Conservation (phyloP, 2,113 vertebrate genomes). For the Nerophis lumbriciformis region DNA sequence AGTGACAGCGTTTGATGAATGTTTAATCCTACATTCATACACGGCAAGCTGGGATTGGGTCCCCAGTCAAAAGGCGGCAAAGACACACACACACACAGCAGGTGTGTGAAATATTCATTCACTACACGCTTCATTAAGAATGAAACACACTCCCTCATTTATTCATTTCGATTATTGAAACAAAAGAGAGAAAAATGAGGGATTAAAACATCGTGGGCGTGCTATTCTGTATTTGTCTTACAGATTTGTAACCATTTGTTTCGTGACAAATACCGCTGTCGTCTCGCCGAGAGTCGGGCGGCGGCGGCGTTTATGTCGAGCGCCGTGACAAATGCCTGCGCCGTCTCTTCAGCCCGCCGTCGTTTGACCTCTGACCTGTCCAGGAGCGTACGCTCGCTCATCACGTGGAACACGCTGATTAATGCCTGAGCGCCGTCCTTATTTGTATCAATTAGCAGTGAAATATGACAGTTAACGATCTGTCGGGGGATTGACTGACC, state of each 20-base stretch:
- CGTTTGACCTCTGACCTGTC: slow-evolving; percentile 55
- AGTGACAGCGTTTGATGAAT: slow-evolving; percentile 76
- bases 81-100: slow-evolving; percentile 66
- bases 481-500: slow-evolving; percentile 27
- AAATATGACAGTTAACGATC: slow-evolving; percentile 54
- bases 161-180: slow-evolving; percentile 75
- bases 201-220: slow-evolving; percentile 66
- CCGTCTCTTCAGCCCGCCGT: slow-evolving; percentile 31
- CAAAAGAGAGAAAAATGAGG: slow-evolving; percentile 71
- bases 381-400: slow-evolving; percentile 39
- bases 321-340: slow-evolving; percentile 54
- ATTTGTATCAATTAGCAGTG: slow-evolving; percentile 53
- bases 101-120: slow-evolving; percentile 77
- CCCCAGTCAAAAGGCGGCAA: slow-evolving; percentile 69
- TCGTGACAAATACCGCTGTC: slow-evolving; percentile 73
- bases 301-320: slow-evolving; percentile 44
- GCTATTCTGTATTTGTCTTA: slow-evolving; percentile 69
- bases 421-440: slow-evolving; percentile 36
- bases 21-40: slow-evolving; percentile 75
- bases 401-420: slow-evolving; percentile 29
- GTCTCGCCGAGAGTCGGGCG: slow-evolving; percentile 54
- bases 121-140: slow-evolving; percentile 76
- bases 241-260: slow-evolving; percentile 78
- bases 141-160: slow-evolving; percentile 70
- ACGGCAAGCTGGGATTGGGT: slow-evolving; percentile 57